Evolutionary conservation across 1,140 invertebrate genomes (phyloP), one percentile per base, ranked within the genome.

Genomic region (Heliothis subflexa): DNA sequence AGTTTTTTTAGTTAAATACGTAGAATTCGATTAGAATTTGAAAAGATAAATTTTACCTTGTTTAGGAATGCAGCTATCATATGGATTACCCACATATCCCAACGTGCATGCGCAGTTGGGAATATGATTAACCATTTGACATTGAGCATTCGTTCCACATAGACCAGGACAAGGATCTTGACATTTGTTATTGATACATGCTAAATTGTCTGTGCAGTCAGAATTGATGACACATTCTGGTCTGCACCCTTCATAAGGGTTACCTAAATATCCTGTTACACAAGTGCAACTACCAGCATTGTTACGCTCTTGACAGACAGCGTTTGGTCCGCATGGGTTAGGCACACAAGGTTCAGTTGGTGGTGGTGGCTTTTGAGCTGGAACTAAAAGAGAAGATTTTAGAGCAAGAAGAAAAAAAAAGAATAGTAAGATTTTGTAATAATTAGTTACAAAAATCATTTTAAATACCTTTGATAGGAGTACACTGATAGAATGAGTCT

Each of bases 151-250:
- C 33, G 95, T 93, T 54, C 97, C 97, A 89, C 97, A 98, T 40
- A 96, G 95, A 40, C 97, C 96, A 11, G 96, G 95, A 86, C 97
- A 98, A 40, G 97, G 97, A 94, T 98, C 96, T 83, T 95, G 95
- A 86, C 97, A 98, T 93, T 97, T 97, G 68, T 96, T 96, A 80
- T 96, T 96, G 5, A 97, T 95, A 83, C 97, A 98, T 12, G 96
- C 96, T 76, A 95, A 95, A 85, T 96, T 96, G 54, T 96, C 95
- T 33, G 96, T 88, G 87, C 97, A 98, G 84, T 97, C 97, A 0
- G 96, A 96, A 89, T 97, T 97, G 0, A 97, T 85, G 1, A 97
- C 90, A 91, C 97, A 97, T 94, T 97, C 97, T 2, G 97, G 97
- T 79, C 96, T 94, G 83, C 97, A 97, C 14, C 96, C 96, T 84